Base-by-base conservation (phyloP, 2,888 invertebrate species). In the Lissonota sp. region DNA sequence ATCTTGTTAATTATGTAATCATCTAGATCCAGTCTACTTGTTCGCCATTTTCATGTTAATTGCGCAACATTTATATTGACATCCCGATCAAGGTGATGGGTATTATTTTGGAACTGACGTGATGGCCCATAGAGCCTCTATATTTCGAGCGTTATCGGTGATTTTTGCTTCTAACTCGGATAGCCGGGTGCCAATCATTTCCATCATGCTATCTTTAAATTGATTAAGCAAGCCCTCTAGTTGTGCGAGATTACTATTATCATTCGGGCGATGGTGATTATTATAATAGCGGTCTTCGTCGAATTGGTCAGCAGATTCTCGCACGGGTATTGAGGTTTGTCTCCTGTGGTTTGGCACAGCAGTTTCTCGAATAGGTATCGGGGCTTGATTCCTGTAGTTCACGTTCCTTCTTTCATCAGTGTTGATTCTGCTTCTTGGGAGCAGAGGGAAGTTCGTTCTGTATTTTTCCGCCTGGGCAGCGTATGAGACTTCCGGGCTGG, bases 11-110 rank as follows among this genome's bases (percentile, higher is more conserved):
- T 57, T 2, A 57, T 3, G 26, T 69, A 73, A 5, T 75, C 49
- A n/a, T 44, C 0, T 0, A 67, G 64, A 4, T 78, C 64, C 0
- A 60, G 10, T 3, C 37, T 8, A 2, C 5, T 62, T 40, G n/a
- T 71, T 60, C 0, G 39, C 0, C 4, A 40, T 51, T 6, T 62
- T 62, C 0, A 66, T 42, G 8, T 57, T 71, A 8, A 84, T 62
- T 8, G 39, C 5, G 3, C 46, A 8, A 10, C 42, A 12, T 46
- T 63, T 46, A 12, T 44, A 16, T 44, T 44, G 16, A 10, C 8
- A n/a, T n/a, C n/a, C n/a, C n/a, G n/a, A 5, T 63, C 16, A 7
- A 42, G 42, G 7, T 5, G 5, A 42, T n/a, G n/a, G n/a, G n/a
- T n/a, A n/a, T 7, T 7, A 7, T 7, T 42, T 6, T 42, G 42